These are phyloP conservation scores for Leucophenga varia DNA, from an alignment of 1,140 invertebrate genomes.

Conservation along the genomic window DNA sequence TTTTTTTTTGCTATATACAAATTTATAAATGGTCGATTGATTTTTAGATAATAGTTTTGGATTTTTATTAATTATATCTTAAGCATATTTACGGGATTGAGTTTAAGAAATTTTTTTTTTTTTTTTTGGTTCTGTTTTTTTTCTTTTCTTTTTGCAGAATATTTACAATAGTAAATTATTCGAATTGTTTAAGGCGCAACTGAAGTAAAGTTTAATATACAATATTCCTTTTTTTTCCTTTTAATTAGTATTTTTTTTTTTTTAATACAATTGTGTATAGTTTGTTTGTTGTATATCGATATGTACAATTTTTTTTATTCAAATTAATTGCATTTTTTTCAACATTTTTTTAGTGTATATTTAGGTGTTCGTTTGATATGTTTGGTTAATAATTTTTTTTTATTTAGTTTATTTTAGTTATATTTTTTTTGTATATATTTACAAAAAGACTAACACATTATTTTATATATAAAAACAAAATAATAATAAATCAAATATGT, in stretches of 20 bases:
- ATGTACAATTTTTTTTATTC: conserved; percentile 25
- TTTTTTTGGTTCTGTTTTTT: too few species aligned
- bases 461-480: too few species aligned
- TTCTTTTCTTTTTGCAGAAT: too few species aligned
- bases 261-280: neutral
- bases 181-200: conserved; percentile 32
- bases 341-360: conserved; percentile 28
- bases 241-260: conserved; percentile 4
- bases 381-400: conserved; percentile 41
- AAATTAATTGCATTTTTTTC: neutral
- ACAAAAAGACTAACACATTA: too few species aligned
- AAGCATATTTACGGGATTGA: too few species aligned
- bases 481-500: too few species aligned
- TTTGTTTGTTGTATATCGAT: conserved; percentile 13
- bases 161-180: conserved; percentile 27
- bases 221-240: conserved; percentile 11
- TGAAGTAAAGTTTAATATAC: conserved; percentile 33
- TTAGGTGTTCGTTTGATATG: conserved; percentile 53
- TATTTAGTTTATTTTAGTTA: conserved; percentile 24
- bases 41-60: too few species aligned
- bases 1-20: too few species aligned
- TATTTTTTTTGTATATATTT: too few species aligned
- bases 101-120: too few species aligned
- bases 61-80: too few species aligned
- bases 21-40: too few species aligned